phyloP scores from a whole-genome alignment of 2,113 vertebrate species.

The Zapornia atra region DNA sequence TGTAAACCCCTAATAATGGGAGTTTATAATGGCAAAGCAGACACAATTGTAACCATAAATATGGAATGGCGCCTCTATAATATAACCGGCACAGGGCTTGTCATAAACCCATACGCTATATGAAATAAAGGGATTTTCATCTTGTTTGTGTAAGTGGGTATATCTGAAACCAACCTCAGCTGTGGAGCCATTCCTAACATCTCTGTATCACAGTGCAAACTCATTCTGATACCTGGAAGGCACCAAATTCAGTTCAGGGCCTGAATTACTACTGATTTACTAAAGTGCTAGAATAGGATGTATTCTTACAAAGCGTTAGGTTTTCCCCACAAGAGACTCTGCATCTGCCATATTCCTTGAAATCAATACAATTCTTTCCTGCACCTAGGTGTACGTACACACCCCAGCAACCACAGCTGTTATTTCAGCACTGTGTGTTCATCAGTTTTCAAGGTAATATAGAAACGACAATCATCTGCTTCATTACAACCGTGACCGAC shows the following conservation, averaged over 20 bases:
- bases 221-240: neutral
- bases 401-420: accelerated
- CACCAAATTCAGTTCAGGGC: neutral
- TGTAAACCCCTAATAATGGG: conserved; percentile 31
- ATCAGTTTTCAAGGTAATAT: accelerated
- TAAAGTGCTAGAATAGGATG: neutral
- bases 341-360: neutral
- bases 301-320: neutral
- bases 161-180: neutral
- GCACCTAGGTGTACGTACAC: accelerated
- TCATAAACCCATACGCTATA: neutral
- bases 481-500: neutral
- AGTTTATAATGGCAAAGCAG: conserved; percentile 48
- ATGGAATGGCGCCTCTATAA: conserved; percentile 16
- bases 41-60: conserved; percentile 22
- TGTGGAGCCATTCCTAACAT: neutral
- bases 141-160: neutral
- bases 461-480: neutral
- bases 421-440: neutral
- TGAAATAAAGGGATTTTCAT: neutral
- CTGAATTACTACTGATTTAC: neutral
- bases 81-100: conserved; percentile 27
- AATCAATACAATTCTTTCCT: neutral
- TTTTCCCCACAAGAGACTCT: neutral
- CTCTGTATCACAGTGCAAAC: neutral